Evolutionary conservation across 1,140 invertebrate genomes (phyloP), one percentile per base, ranked within the genome.

Genomic region (Caenorhabditis latens): DNA sequence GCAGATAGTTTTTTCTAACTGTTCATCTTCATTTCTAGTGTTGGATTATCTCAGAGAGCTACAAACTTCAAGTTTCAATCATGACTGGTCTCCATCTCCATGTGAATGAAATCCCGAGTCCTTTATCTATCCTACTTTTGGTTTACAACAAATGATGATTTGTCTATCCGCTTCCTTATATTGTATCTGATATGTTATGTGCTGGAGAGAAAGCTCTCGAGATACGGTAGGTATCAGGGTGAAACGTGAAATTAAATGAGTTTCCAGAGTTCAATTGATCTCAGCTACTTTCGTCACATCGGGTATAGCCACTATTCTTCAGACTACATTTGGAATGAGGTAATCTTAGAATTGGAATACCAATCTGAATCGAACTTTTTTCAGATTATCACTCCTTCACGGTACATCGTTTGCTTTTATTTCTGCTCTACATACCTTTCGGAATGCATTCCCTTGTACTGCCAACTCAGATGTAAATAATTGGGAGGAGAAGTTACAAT

Each of bases 381-480:
- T 50, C 79, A 86, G 89, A 19, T 61, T 89, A 7, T 84, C 89
- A 0, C 79, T 89, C 19, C 88, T 89, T 46, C 88, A 89, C 43
- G 88, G 88, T 24, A 67, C 89, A 6, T 89, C 89, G 2, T 89
- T 89, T 40, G 84, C 89, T 4, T 89, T 89, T 63, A 61, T 89
- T 19, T 88, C 89, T 83, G 65, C 88, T 16, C 79, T 89, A 8
- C 58, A 90, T 14, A 85, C 88, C n/a, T 89, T 86, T 42, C 43
- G 43, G 13, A n/a, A 42, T 6, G 75, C 67, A 16, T 88, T 84
- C 40, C n/a, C 83, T 48, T 89, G 89, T 46, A 57, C 43, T n/a
- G 57, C 46, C 21, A 43, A 71, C 7, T 21, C 46, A 8, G 21
- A 79, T 40, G 55, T 32, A 0, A 53, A 13, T 24, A 57, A 83